A percentile compares a stretch with the other conserved stretches of the same genome.
Evolutionary conservation across 2,888 invertebrate species (phyloP).

Genomic region (Leucozona laternaria): DNA sequence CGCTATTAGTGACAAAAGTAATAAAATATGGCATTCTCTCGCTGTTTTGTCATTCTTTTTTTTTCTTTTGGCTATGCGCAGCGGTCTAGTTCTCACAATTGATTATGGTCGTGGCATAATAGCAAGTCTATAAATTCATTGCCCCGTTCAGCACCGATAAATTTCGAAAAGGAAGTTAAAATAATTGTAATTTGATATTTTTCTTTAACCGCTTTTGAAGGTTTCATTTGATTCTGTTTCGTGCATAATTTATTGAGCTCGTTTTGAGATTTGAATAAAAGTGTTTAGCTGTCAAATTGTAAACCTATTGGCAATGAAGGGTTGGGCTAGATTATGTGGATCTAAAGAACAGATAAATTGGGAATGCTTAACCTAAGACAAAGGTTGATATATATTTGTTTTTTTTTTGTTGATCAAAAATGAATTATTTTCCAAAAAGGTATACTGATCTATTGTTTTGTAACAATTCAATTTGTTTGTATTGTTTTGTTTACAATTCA

Average conservation of each 20-base stretch:
- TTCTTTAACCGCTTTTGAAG: slow-evolving; percentile 6
- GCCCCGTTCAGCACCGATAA: background rate
- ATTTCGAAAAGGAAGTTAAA: slow-evolving; percentile 17
- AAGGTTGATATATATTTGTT: background rate
- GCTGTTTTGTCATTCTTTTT: background rate
- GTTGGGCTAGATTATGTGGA: background rate
- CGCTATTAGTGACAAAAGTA: slow-evolving; percentile 42
- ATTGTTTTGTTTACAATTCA: too few species aligned
- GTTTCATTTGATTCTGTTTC: background rate
- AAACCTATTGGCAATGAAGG: background rate
- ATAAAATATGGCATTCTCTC: slow-evolving; percentile 12
- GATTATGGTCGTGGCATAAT: slow-evolving; percentile 1
- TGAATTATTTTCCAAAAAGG: background rate
- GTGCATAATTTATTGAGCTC: background rate
- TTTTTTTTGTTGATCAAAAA: background rate
- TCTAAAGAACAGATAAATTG: background rate
- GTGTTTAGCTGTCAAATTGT: slow-evolving; percentile 9
- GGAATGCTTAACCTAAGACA: background rate
- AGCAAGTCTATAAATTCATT: slow-evolving; percentile 13
- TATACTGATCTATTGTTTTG: background rate
- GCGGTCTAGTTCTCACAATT: slow-evolving; percentile 54
- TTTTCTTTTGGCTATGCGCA: background rate
- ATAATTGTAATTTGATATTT: slow-evolving; percentile 32
- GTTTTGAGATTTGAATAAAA: background rate
- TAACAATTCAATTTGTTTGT: background rate